These are phyloP conservation scores for Poecilia wingei DNA, from an alignment of 2,797 vertebrate genomes.

Conservation along the genomic window DNA sequence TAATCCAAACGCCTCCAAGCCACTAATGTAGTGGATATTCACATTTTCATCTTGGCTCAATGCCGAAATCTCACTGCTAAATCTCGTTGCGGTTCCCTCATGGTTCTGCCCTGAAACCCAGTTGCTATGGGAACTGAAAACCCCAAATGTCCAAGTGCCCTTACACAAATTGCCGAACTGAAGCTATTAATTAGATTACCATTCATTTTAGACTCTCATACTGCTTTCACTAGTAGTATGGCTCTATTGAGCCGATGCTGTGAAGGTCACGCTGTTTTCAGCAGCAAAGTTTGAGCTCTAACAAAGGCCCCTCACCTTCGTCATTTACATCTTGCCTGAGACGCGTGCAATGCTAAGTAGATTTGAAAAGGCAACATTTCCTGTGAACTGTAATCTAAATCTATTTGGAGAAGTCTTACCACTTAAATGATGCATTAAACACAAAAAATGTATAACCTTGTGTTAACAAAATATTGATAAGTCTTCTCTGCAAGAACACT, in stretches of 20 bases:
- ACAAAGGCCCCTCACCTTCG: constrained; percentile 36
- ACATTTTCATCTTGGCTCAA: constrained; percentile 54
- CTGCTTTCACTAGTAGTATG: constrained; percentile 19
- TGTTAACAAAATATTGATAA: background rate
- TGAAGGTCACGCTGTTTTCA: constrained; percentile 44
- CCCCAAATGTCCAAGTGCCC: constrained; percentile 44
- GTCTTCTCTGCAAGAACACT: background rate
- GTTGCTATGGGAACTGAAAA: constrained; percentile 69
- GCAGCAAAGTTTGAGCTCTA: background rate
- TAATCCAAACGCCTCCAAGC: constrained; percentile 43
- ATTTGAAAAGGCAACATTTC: background rate
- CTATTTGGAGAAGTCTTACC: background rate
- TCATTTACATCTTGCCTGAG: background rate
- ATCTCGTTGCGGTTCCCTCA: constrained; percentile 40
- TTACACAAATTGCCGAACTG: constrained; percentile 52
- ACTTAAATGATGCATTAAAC: background rate
- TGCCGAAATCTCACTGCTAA: constrained; percentile 45
- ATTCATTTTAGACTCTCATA: constrained; percentile 38
- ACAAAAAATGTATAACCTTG: background rate
- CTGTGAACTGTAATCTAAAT: background rate
- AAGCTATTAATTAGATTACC: constrained; percentile 60
- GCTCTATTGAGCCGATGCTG: constrained; percentile 23
- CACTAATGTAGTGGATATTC: constrained; percentile 57
- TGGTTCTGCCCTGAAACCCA: constrained; percentile 22
- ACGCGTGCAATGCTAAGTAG: background rate